Base-by-base conservation (phyloP, 1,140 invertebrate species). In the Solenopsis invicta region DNA sequence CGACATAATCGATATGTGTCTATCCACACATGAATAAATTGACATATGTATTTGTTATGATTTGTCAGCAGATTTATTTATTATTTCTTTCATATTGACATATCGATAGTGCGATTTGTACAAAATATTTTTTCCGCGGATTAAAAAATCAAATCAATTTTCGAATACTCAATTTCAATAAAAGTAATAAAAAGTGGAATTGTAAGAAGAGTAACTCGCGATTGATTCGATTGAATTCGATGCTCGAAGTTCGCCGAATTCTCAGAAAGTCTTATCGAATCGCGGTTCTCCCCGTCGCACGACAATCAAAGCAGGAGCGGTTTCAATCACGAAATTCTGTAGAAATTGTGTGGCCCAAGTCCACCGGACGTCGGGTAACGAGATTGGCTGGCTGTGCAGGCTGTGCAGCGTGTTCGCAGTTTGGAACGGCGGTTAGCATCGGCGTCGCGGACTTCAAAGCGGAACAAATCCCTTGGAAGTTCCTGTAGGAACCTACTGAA, bases 381-480 rank as follows among this genome's bases (percentile, higher is more conserved):
- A 88, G 87, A 86, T 88, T 88, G 82, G 74, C 64, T 48, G 29
- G 29, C 50, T 64, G 34, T 62, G 59, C 41, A 41, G 41, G 41
- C 41, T 41, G 41, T 41, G 41, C 45, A 59, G 86, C 50, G 21
- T 69, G 86, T 85, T 85, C 80, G 75, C 81, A 67, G 81, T 62
- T 64, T n/a, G 66, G 86, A 87, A 85, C 86, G 48, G 78, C 67
- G 82, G 84, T 75, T 86, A 77, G 67, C 80, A 82, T 82, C 69
- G 37, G 21, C 76, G 64, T 41, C 74, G 24, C 13, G 69, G 74
- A 88, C 87, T 87, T 88, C 86, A 88, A 88, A 90, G 86, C 77
- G 61, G 71, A 82, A 71, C 64, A 77, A 90, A 88, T 89, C 88
- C 64, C 64, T 87, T 86, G 69, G 66, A 90, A 81, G 50, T 78